phyloP scores from a whole-genome alignment of 2,888 invertebrate species.

The Bombylius major region DNA sequence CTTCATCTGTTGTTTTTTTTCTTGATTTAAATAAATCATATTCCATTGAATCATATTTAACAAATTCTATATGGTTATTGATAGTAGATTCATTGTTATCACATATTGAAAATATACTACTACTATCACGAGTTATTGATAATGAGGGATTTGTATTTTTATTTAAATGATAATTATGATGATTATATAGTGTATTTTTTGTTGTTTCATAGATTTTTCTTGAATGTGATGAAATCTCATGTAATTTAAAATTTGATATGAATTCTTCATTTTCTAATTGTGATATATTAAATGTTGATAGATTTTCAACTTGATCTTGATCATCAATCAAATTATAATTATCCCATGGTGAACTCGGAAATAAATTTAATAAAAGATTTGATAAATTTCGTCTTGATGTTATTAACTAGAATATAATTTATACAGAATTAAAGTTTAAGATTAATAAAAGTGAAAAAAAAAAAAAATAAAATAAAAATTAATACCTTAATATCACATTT shows the following conservation, averaged over 20 bases:
- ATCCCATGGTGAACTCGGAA: slow-evolving; percentile 34
- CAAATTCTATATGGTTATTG: background rate
- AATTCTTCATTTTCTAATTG: background rate
- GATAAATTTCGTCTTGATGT: slow-evolving; percentile 29
- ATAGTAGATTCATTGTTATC: background rate
- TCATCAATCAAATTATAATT: slow-evolving; percentile 6
- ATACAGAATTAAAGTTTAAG: no score
- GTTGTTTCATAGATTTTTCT: no score
- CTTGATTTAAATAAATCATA: slow-evolving; percentile 18
- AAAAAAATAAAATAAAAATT: background rate
- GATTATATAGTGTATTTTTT: no score
- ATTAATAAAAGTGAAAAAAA: background rate
- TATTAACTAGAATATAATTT: slow-evolving; percentile 22
- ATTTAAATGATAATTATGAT: background rate
- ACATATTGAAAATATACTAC: background rate
- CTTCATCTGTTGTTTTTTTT: slow-evolving; percentile 27
- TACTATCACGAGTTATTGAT: background rate
- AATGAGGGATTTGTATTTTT: background rate
- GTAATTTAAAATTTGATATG: background rate
- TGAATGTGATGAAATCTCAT: background rate
- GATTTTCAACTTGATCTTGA: background rate
- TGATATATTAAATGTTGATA: background rate
- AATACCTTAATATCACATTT: slow-evolving; percentile 29
- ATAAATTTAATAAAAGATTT: slow-evolving; percentile 32
- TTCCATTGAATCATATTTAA: slow-evolving; percentile 6